Evolutionary conservation across 2,797 vertebrate genomes (phyloP), one percentile per base, ranked within the genome.

Genomic region (Karalla daura): DNA sequence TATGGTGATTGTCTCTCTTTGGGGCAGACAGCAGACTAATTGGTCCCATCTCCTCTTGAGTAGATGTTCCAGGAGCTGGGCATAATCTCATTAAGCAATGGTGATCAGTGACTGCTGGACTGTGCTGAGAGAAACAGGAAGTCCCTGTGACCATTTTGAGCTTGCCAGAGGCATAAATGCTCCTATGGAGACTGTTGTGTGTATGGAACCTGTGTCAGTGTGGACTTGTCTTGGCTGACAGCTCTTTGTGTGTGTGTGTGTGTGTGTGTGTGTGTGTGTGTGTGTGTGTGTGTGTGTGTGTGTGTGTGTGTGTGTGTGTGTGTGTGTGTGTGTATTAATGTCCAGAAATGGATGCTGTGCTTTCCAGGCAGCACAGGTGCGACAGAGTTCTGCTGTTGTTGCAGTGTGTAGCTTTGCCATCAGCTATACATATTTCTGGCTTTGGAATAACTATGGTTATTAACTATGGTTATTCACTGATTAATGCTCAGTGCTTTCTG

Each of bases 21-120:
- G 76, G 88, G 80, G 81, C 86, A 87, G 85, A 86, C 84, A 71
- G 83, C 81, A 74, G 78, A 82, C 91, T 93, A 93, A 94, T 93
- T 93, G 92, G 88, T 91, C 85, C 90, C 88, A 87, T 92, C 81
- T 89, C 87, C 74, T 86, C 75, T 77, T 85, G 89, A 88, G 89
- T 87, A 84, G 83, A 90, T 91, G 88, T 87, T 90, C 83, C 85
- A 85, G 78, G 80, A 91, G 86, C 86, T 72, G 70, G 72, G 76
- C 72, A 54, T 92, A 91, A 92, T 94, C 90, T 89, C 85, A 92
- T 93, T 93, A 93, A 53, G 68, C 60, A 25, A 63, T 81, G 79
- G 60, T 46, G 36, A 81, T 67, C 61, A 56, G 73, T 52, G 53
- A 69, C 70, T 14, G 41, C 68, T 13, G 43, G 59, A 61, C 60